Percentiles rank a stretch among this genome's conserved stretches.
These are phyloP conservation scores for Siniperca undulata DNA, from an alignment of 2,797 vertebrate genomes.

Conservation along the genomic window DNA sequence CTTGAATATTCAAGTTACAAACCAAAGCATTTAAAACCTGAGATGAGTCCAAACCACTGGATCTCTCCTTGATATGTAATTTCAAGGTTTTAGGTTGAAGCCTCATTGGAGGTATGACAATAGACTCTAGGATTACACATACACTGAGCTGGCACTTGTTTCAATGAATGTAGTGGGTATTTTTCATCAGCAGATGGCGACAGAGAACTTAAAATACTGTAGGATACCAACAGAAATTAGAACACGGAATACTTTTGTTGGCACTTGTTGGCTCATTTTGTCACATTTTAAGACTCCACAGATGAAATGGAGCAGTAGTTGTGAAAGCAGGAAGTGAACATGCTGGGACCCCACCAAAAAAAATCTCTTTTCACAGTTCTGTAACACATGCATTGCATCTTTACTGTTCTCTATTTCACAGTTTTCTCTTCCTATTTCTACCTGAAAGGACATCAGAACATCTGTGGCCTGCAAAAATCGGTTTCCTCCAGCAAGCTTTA, in stretches of 20 bases:
- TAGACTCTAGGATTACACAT: too few relatives aligned
- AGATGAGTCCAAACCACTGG: neutral
- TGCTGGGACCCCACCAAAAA: neutral
- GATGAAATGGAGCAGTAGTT: neutral
- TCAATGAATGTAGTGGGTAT: constrained; percentile 18
- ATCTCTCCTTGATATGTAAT: too few relatives aligned
- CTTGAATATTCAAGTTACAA: neutral
- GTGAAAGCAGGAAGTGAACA: neutral
- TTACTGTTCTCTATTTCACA: neutral
- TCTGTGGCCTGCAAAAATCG: neutral
- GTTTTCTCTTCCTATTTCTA: neutral
- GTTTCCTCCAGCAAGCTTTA: neutral
- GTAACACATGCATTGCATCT: neutral
- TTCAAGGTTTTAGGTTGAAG: neutral
- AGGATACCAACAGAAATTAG: too few relatives aligned
- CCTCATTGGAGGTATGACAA: neutral
- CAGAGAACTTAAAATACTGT: constrained; percentile 21
- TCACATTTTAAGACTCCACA: neutral
- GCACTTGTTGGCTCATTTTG: neutral
- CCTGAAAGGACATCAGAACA: neutral
- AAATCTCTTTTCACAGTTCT: neutral
- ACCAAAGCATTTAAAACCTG: neutral
- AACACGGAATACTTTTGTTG: neutral
- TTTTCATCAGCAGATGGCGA: constrained; percentile 66
- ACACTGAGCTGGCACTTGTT: neutral